Base-by-base conservation (phyloP, 2,113 vertebrate genomes). In the Rhagologus leucostigma region DNA sequence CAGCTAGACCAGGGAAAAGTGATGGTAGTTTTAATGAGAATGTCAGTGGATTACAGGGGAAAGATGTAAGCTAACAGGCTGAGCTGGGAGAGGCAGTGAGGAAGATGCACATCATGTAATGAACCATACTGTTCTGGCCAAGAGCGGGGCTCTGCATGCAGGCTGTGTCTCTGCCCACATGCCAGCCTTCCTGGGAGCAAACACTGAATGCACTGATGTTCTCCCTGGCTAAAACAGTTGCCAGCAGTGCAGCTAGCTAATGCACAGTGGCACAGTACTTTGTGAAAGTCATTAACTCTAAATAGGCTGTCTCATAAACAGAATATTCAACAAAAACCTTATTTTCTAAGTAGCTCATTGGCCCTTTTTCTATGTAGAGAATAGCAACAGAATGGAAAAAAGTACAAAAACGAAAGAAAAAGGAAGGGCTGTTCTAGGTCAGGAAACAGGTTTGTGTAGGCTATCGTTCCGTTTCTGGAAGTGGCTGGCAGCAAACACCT, bases 41-140 rank as follows among this genome's bases (percentile, higher is more conserved):
- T 82, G 64, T 73, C 87, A 76, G 46, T 44, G 24, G 68, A 78
- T 93, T 82, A 50, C 26, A n/a, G 35, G 21, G 37, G 76, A 74
- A 84, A 68, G 44, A 94, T 52, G 56, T 64, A 67, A 79, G 19
- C 63, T 80, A 84, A 69, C 50, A 82, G 75, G 55, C 56, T 73
- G 89, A 90, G 63, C 42, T 1, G 1, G 70, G 86, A 89, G 52
- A 96, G 53, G 59, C 81, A 92, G 68, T 1, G 26, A 90, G 71
- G 84, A 89, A 95, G 70, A 95, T 94, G 84, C 86, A 92, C 90
- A 89, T 96, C 92, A 96, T 57, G 67, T 79, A 96, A 96, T 89
- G 77, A 96, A 89, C 89, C 86, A 9, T 92, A 74, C 22, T 18
- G 13, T 74, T 67, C 67, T n/a, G 71, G 74, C 59, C 59, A 63